Evolutionary conservation across 2,113 vertebrate species (phyloP).

Genomic region (Orthonyx spaldingii): DNA sequence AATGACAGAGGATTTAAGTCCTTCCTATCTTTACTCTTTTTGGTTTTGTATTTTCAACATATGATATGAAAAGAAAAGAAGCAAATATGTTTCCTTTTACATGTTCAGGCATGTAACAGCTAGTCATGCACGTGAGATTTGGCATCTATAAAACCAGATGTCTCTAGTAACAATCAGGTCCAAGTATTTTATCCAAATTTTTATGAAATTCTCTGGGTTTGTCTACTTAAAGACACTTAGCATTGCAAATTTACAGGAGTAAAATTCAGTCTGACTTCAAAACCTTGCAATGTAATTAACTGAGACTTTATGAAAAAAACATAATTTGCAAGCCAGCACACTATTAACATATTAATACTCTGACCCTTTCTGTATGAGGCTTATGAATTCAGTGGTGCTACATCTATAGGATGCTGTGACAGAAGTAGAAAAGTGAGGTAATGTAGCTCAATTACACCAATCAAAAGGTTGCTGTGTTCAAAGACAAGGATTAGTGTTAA

Average conservation of each 20-base stretch:
- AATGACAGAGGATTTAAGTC: background rate
- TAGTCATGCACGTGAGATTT: background rate
- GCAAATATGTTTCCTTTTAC: background rate
- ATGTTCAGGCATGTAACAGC: background rate
- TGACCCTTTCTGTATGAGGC: constrained; percentile 57
- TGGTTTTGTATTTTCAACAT: background rate
- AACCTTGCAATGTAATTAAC: constrained; percentile 58
- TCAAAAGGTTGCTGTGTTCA: constrained; percentile 58
- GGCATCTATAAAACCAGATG: background rate
- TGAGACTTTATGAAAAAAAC: constrained; percentile 49
- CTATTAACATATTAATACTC: constrained; percentile 60
- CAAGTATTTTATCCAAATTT: constrained; percentile 32
- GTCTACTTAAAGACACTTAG: constrained; percentile 29
- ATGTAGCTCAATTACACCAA: constrained; percentile 56
- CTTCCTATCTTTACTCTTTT: background rate
- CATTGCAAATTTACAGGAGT: constrained; percentile 36
- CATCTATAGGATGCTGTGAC: constrained; percentile 1
- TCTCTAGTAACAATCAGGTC: background rate
- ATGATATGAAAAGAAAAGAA: background rate
- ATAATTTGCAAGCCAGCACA: constrained; percentile 50
- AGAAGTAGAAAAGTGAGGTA: constrained; percentile 49
- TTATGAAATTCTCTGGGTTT: constrained; percentile 1
- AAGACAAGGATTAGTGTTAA: constrained; percentile 71
- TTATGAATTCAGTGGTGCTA: constrained; percentile 40
- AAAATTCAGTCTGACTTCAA: constrained; percentile 36